Percentiles rank a stretch among this genome's conserved stretches.
These are phyloP conservation scores for Astatoreochromis straeleni DNA, from an alignment of 2,113 vertebrate genomes.

Conservation along the genomic window DNA sequence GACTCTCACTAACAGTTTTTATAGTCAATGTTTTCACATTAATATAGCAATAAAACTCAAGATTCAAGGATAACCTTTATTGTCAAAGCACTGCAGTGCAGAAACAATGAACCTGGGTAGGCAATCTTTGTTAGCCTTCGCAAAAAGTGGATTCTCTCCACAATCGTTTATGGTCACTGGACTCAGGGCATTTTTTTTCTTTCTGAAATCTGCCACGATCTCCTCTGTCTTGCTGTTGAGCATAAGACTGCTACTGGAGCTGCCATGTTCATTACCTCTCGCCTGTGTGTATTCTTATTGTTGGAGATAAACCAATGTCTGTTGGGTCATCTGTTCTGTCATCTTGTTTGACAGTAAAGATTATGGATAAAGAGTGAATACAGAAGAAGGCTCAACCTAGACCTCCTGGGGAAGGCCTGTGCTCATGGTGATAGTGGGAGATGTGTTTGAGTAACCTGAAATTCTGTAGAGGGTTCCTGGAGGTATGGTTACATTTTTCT, in stretches of 20 bases:
- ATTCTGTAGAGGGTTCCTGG: not conserved
- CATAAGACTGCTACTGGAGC: not conserved
- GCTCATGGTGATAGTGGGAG: not conserved
- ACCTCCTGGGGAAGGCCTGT: not conserved
- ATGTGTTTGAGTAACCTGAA: not conserved
- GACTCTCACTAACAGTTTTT: not conserved
- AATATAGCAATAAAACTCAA: not conserved
- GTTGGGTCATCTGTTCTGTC: not conserved
- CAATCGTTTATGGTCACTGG: not conserved
- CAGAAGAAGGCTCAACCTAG: not conserved
- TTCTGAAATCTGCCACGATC: not conserved
- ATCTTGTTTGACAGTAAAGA: not conserved
- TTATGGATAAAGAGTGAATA: not conserved
- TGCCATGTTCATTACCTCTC: not conserved
- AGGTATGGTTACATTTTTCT: not conserved
- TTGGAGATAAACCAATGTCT: not conserved
- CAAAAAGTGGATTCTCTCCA: not conserved
- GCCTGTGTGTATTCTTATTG: not conserved
- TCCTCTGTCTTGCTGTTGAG: not conserved
- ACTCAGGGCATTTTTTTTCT: not conserved
- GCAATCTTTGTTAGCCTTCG: not conserved
- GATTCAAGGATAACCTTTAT: not conserved
- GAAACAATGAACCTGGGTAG: not conserved
- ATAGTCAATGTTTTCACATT: not conserved
- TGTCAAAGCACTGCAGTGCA: not conserved